Evolutionary conservation across 2,113 vertebrate genomes (phyloP).

Genomic region (Pangasianodon hypophthalmus): DNA sequence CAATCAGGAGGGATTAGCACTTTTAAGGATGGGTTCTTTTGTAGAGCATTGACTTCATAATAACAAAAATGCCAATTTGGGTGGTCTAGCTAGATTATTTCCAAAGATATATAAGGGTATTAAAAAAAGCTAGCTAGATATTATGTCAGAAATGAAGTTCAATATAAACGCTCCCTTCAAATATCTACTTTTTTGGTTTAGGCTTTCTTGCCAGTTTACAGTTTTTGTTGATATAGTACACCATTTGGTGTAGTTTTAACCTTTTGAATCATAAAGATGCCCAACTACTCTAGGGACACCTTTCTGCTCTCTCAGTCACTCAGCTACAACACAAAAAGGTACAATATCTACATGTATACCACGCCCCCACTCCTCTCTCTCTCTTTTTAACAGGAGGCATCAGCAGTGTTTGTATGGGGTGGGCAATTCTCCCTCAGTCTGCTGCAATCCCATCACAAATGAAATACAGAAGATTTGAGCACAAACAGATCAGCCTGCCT

Average conservation of each 20-base stretch:
- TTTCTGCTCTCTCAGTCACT: slow-evolving; percentile 5
- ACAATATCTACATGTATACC: slow-evolving; percentile 32
- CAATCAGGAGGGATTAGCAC: slow-evolving; percentile 43
- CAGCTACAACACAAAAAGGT: slow-evolving; percentile 20
- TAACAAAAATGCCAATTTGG: slow-evolving; percentile 24
- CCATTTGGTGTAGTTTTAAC: slow-evolving; percentile 38
- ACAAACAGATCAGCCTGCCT: slow-evolving; percentile 61
- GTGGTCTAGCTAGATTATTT: slow-evolving; percentile 4
- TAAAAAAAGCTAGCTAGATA: slow-evolving; percentile 10
- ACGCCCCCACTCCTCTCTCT: background rate
- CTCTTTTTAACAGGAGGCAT: slow-evolving; percentile 49
- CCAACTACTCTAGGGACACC: slow-evolving; percentile 5
- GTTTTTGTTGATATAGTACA: background rate
- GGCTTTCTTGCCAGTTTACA: background rate
- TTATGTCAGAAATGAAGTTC: background rate
- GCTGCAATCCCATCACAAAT: slow-evolving; percentile 71
- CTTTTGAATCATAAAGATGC: background rate
- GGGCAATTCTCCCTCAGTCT: slow-evolving; percentile 64
- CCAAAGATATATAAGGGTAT: background rate
- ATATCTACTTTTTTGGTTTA: slow-evolving; percentile 5
- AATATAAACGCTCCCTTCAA: background rate
- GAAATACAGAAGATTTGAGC: slow-evolving; percentile 44
- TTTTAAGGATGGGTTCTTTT: slow-evolving; percentile 47
- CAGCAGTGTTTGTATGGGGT: slow-evolving; percentile 56
- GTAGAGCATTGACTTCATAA: slow-evolving; percentile 2